Evolutionary conservation across 2,888 invertebrate species (phyloP).

Genomic region (Agrochola circellaris): DNA sequence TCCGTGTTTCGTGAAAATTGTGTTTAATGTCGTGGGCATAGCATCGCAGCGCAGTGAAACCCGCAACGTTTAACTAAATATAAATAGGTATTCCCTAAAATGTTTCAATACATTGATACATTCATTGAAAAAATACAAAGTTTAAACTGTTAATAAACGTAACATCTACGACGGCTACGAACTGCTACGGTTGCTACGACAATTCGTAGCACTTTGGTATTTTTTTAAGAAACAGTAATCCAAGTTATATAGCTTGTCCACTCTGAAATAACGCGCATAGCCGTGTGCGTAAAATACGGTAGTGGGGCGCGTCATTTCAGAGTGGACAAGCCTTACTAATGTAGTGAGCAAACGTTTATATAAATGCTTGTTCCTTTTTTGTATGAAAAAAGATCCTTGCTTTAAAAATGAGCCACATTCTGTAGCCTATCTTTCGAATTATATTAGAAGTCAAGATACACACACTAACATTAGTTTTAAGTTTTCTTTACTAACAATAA

Average conservation of each 20-base stretch:
- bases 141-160: background rate
- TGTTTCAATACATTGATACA: background rate
- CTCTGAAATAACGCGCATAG: no score
- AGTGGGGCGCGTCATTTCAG: no score
- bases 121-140: background rate
- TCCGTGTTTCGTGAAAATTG: background rate
- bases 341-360: background rate
- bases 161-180: slow-evolving; percentile 1
- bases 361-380: background rate
- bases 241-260: background rate
- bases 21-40: background rate
- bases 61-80: background rate
- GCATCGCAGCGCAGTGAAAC: no score
- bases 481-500: background rate
- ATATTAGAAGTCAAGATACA: background rate
- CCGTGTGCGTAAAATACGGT: no score
- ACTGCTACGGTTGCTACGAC: slow-evolving; percentile 15
- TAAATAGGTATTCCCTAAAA: background rate
- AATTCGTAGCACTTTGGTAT: slow-evolving; percentile 16
- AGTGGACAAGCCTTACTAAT: no score
- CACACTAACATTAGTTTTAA: no score
- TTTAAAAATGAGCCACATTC: background rate
- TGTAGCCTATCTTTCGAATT: background rate
- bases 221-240: background rate
- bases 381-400: background rate